Evolutionary conservation across 2,113 vertebrate species (phyloP).

Genomic region (Erpornis zantholeuca): DNA sequence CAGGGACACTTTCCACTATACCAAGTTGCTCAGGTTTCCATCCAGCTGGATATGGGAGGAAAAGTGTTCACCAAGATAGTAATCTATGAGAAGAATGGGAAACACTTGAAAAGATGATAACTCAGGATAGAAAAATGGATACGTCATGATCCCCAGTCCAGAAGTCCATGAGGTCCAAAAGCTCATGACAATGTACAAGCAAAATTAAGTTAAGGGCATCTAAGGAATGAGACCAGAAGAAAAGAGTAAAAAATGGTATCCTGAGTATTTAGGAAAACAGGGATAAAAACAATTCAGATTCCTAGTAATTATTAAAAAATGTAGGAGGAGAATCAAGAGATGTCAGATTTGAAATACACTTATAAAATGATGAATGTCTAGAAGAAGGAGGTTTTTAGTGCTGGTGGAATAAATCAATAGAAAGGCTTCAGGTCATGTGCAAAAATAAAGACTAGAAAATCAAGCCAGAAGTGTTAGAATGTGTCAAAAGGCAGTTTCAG

Average conservation of each 20-base stretch:
- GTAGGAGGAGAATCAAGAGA: background rate
- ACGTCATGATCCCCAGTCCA: background rate
- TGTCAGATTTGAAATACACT: background rate
- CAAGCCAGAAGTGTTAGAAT: background rate
- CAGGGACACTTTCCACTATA: background rate
- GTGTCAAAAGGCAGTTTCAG: background rate
- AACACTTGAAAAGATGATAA: background rate
- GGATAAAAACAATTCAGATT: background rate
- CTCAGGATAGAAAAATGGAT: background rate
- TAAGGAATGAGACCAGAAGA: background rate
- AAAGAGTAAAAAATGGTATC: rapidly evolving
- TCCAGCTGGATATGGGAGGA: background rate
- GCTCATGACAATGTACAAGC: background rate
- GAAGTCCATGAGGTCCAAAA: background rate
- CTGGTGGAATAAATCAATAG: background rate
- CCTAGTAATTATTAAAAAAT: background rate
- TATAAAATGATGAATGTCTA: background rate
- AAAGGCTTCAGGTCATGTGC: background rate
- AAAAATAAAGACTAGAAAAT: background rate
- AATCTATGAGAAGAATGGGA: background rate
- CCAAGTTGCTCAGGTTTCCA: rapidly evolving
- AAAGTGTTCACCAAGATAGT: background rate
- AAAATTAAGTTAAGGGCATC: background rate
- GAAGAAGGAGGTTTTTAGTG: background rate
- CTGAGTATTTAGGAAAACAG: background rate